Evolutionary conservation across 2,113 vertebrate species (phyloP), one percentile per base, ranked within the genome.

Genomic region (Eolophus roseicapilla): DNA sequence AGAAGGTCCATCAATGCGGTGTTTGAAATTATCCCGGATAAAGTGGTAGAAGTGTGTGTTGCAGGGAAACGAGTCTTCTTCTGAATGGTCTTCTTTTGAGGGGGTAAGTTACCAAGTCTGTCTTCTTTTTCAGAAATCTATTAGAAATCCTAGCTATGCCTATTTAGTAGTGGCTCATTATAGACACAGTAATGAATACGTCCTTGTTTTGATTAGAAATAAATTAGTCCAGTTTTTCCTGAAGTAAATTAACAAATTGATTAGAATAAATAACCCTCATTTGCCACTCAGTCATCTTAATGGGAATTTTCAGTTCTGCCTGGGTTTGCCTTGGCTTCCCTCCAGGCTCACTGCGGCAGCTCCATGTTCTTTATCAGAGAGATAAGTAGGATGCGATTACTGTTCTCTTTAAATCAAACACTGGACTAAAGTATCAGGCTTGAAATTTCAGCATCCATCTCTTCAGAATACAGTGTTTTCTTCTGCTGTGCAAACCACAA

Each of bases 311-410:
- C 70, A 69, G 25, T 82, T 79, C 37, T 94, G 65, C 81, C 52
- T 84, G 47, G 24, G 88, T 88, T 97, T 96, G 49, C 53, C 37
- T 95, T 96, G 96, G 96, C 86, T 84, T 62, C 53, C 47, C 33
- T 93, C 90, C 94, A 76, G 29, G 73, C 46, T 70, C 70, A 60
- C 59, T 93, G 80, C 16, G 7, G 77, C 70, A 88, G 90, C 24
- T 75, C 59, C 20, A 10, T 62, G 37, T 77, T 91, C 83, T 91
- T 95, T 95, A 95, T 96, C 94, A 92, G 84, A 0, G 1, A 79
- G 86, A 37, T 95, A 96, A 93, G 55, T 28, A 17, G 43, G 59
- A 92, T 95, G 50, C 0, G 13, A 92, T 96, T 95, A 84, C 81
- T 39, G 65, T 59, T 91, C 63, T 29, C 67, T 81, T 76, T 90